Evolutionary conservation across 1,140 invertebrate species (phyloP).

Genomic region (Nasonia longicornis): DNA sequence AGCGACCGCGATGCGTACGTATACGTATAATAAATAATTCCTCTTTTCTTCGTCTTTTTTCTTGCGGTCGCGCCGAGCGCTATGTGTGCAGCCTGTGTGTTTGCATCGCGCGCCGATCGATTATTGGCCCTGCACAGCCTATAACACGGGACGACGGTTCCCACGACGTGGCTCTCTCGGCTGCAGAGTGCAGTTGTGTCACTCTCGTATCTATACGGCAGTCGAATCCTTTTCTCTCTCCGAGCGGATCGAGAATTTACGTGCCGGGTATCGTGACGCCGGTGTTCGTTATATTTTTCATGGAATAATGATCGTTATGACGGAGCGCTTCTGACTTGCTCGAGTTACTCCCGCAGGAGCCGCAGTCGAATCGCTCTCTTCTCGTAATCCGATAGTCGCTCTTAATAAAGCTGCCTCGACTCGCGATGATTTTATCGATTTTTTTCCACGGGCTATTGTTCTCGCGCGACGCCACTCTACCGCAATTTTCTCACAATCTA

Average conservation of each 20-base stretch:
- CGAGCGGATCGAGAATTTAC: neutral
- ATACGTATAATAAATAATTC: neutral
- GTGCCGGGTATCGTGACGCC: neutral
- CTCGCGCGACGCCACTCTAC: no score
- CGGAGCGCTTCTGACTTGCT: no score
- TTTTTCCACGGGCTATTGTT: no score
- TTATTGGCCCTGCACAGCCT: neutral
- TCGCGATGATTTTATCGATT: no score
- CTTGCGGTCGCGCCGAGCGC: neutral
- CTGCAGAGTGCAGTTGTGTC: neutral
- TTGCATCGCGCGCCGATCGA: neutral
- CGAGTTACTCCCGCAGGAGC: neutral
- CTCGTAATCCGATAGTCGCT: no score
- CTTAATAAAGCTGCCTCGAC: no score
- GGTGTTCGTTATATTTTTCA: neutral
- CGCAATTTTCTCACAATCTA: neutral
- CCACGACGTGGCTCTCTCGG: neutral
- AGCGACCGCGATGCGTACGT: no score
- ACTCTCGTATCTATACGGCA: neutral
- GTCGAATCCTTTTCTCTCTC: conserved; percentile 5
- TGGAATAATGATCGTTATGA: neutral
- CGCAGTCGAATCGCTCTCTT: neutral
- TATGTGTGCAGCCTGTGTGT: neutral
- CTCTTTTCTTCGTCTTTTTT: conserved; percentile 2
- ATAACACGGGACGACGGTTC: neutral